Conservation (phyloP, 2,113 vertebrate species). For the Pungitius pungitius region DNA sequence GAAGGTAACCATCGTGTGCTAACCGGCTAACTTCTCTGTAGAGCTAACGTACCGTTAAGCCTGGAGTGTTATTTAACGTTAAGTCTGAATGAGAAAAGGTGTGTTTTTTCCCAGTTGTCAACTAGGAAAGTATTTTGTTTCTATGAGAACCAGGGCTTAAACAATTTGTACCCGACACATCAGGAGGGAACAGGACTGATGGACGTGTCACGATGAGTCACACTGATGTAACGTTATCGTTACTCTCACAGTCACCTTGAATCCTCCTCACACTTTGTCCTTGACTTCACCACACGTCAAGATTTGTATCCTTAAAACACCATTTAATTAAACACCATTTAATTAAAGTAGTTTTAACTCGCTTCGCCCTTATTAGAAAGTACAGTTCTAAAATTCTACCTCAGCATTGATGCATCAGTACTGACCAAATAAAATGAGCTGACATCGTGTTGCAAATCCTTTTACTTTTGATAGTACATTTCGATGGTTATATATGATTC, state of each 20-base stretch:
- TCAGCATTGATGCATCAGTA: no score
- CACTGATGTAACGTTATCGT: no score
- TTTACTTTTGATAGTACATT: no score
- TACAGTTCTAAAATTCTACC: no score
- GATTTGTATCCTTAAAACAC: background rate
- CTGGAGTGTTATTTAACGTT: conserved; percentile 13
- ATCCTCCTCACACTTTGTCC: background rate
- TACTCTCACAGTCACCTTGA: background rate
- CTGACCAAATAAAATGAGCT: background rate
- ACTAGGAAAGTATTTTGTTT: fast-evolving
- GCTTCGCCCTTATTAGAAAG: no score
- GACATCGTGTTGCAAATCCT: no score
- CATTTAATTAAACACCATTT: background rate
- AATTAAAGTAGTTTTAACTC: background rate
- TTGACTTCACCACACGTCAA: background rate
- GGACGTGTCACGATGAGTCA: background rate
- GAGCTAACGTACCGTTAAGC: conserved; percentile 8
- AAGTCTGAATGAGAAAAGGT: conserved; percentile 20
- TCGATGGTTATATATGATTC: no score
- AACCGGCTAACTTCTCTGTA: conserved; percentile 29
- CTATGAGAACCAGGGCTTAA: background rate
- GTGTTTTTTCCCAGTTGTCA: background rate
- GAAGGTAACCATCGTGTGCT: conserved; percentile 57
- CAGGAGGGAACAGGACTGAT: background rate
- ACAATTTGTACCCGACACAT: fast-evolving